Evolutionary conservation across 1,140 invertebrate species (phyloP), one percentile per base, ranked within the genome.

Genomic region (Drosophila melanica): DNA sequence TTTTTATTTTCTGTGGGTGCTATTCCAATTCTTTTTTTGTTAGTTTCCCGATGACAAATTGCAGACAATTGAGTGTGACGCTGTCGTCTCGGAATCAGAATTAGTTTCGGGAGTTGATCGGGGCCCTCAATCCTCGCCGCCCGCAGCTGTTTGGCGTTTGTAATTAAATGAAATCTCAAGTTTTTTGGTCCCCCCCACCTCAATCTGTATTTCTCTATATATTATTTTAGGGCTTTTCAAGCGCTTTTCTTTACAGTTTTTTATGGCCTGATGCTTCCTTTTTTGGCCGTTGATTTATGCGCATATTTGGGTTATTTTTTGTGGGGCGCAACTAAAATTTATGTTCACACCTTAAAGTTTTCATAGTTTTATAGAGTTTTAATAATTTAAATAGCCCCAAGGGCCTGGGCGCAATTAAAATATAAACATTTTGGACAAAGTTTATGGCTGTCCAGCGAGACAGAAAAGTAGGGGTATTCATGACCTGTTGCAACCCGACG

Each of bases 111-210:
- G 7, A 39, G 16, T 53, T 48, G 51, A 11, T 23, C 39, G 33
- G 18, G 41, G 39, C 20, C 35, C 37, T 27, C 42, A 50, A 55
- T 23, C 27, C 37, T 9, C 27, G 45, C 42, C 12, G 47, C 73
- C 77, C 73, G 68, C 77, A 79, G 68, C 68, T 79, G 53, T 68
- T 57, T 53, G 48, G 35, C 14, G 42, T 30, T 66, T 53, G 68
- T 79, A 76, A 77, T 68, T 73, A 72, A 76, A 68, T 59, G 50
- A 75, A 75, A 78, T 78, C 62, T 59, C 57, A 47, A 71, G 42
- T 42, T 45, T 50, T 47, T 35, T 48, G n/a, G 20, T 3, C 53
- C 23, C 39, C n/a, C 35, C 8, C 5, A 4, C 18, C 5, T 45
- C 14, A 9, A 35, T 23, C 20, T 10, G 11, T 41, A 16, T 48